Evolutionary conservation across 1,140 invertebrate species (phyloP), one percentile per base, ranked within the genome.

Genomic region (Drosophila biarmipes): DNA sequence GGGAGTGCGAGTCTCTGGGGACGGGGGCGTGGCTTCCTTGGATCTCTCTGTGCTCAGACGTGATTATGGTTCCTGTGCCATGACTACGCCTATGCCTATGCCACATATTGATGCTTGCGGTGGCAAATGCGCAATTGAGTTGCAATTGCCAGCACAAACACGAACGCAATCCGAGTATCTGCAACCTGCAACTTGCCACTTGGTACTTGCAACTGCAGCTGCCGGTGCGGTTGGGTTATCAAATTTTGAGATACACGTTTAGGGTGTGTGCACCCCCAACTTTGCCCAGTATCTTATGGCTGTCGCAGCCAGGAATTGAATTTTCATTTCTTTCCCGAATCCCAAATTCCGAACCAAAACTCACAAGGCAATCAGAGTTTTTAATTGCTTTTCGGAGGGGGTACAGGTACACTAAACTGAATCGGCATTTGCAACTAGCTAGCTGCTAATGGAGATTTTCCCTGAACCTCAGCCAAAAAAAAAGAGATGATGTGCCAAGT

Each of bases 81-180:
- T 10, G 46, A 17, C 57, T 66, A 67, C 19, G 19, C 56, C 76
- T 78, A 78, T 72, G 84, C 75, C 79, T 81, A 82, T 86, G 81
- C 58, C 67, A 43, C 43, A 78, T 81, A 82, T 90, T 90, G 89
- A 78, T 89, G 80, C 67, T 91, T 90, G 89, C 76, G 89, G 89
- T 89, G 80, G 78, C 73, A 90, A 87, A 78, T 84, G 82, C 84
- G 82, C 89, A 91, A 90, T 91, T 91, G 80, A 91, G 82, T 80
- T 87, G 82, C 87, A 90, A 90, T 90, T 84, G 73, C 72, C 53
- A 80, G 29, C 75, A 87, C 82, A 57, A 84, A 79, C 75, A 87
- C 82, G 79, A 71, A 89, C 75, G 56, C 84, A 87, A 81, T 86
- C 74, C 58, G 67, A 51, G 57, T 37, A 72, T 31, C 17, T 31